Evolutionary conservation across 2,113 vertebrate genomes (phyloP).

Genomic region (Thinocorus orbignyianus): DNA sequence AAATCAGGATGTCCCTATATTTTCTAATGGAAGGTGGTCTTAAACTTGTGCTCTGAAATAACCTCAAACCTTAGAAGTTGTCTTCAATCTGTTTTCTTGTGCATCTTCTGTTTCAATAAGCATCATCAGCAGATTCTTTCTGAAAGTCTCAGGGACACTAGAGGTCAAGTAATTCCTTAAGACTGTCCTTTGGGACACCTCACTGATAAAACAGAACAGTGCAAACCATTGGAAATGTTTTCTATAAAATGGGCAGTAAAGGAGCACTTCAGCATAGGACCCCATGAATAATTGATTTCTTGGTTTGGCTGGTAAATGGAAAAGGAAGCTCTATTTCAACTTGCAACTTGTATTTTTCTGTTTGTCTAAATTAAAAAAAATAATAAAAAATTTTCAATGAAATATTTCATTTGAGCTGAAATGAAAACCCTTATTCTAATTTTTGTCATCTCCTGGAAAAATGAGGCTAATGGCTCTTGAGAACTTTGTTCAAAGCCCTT

Average conservation of each 20-base stretch:
- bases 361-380: background rate
- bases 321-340: background rate
- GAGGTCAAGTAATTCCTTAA: conserved; percentile 11
- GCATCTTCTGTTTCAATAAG: background rate
- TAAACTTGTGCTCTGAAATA: background rate
- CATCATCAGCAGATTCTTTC: background rate
- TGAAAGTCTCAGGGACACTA: background rate
- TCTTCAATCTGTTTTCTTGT: background rate
- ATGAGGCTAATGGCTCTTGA: background rate
- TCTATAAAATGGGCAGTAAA: background rate
- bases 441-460: background rate
- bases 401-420: background rate
- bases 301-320: background rate
- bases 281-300: background rate
- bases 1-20: background rate
- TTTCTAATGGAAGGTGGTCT: background rate
- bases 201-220: background rate
- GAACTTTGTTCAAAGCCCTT: background rate
- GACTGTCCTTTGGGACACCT: background rate
- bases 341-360: background rate
- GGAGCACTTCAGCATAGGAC: background rate
- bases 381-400: background rate
- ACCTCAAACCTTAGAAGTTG: background rate
- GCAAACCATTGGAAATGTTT: background rate
- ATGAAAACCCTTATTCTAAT: background rate